Evolutionary conservation across 2,888 invertebrate species (phyloP), one percentile per base, ranked within the genome.

Genomic region (Phragmatobia fuliginosa): DNA sequence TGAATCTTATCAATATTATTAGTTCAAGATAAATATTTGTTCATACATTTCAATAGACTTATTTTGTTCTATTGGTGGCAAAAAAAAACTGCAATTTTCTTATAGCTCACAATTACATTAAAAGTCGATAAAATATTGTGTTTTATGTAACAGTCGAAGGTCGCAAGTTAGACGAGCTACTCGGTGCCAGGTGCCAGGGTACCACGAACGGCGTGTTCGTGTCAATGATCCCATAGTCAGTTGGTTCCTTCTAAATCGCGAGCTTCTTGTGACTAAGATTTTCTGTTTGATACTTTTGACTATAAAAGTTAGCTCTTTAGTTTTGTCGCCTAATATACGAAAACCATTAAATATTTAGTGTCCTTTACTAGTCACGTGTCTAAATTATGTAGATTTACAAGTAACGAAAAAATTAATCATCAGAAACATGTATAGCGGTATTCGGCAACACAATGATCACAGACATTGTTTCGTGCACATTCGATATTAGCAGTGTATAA

Each of bases 201-300:
- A 87, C 92, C 92, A 90, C 91, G 91, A 88, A 87, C 88, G 78
- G 87, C 75, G 88, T 21, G 89, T 83, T 93, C 84, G 92, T 94
- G 93, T 94, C 93, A 89, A 88, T 80, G 75, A 77, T 81, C 74
- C 72, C 36, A 67, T 70, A 65, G 64, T 70, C 66, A 32, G n/a
- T 67, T 67, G 73, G 64, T 80, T 78, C 71, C 75, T 72, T 72
- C 66, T 77, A 78, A 73, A 72, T 72, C 71, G 66, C 63, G 49
- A 64, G 66, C 64, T 71, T 70, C 73, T 32, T 60, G 67, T 60
- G 58, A n/a, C 67, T 66, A 49, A 52, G n/a, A 61, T 74, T 68
- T 60, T 62, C 38, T 66, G 41, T 62, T 33, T 66, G 41, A 5
- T 45, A 49, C 56, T 33, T 66, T 65, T 52, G 41, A 41, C 63